phyloP scores from a whole-genome alignment of 2,797 vertebrate species.

The Urophycis tenuis region DNA sequence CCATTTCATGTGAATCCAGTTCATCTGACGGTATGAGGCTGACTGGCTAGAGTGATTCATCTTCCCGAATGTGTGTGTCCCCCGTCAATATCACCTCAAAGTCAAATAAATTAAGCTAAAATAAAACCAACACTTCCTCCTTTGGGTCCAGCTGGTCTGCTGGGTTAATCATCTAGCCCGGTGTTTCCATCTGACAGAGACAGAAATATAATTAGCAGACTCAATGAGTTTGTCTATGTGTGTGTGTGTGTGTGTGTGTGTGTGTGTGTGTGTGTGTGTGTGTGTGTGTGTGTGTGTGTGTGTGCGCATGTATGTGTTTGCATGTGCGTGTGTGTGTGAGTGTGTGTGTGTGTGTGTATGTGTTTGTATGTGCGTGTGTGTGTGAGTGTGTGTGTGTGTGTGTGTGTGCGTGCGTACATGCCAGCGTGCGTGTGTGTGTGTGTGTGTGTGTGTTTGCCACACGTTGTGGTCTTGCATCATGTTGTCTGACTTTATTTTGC shows the following conservation, averaged over 20 bases:
- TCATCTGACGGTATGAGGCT: not conserved
- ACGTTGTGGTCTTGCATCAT: too few species aligned
- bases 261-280: constrained; percentile 7
- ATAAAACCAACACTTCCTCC: not conserved
- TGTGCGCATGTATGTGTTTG: constrained; percentile 3
- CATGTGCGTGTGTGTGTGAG: not conserved
- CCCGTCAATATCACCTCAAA: not conserved
- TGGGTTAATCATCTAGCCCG: not conserved
- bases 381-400: too few species aligned
- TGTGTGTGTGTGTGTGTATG: not conserved
- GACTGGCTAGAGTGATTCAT: not conserved
- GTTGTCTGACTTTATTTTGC: too few species aligned
- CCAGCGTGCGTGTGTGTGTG: too few species aligned
- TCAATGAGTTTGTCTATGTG: constrained; percentile 16
- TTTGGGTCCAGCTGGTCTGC: not conserved
- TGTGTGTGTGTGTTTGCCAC: too few species aligned
- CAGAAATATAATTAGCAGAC: too few species aligned
- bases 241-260: constrained; percentile 19
- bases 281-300: constrained; percentile 1
- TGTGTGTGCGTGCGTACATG: too few species aligned
- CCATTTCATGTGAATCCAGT: not conserved
- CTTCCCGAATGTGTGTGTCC: not conserved
- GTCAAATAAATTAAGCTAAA: not conserved
- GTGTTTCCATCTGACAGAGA: not conserved
- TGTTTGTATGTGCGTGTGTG: not conserved